phyloP scores from a whole-genome alignment of 2,113 vertebrate species.

The Gopherus evgoodei region DNA sequence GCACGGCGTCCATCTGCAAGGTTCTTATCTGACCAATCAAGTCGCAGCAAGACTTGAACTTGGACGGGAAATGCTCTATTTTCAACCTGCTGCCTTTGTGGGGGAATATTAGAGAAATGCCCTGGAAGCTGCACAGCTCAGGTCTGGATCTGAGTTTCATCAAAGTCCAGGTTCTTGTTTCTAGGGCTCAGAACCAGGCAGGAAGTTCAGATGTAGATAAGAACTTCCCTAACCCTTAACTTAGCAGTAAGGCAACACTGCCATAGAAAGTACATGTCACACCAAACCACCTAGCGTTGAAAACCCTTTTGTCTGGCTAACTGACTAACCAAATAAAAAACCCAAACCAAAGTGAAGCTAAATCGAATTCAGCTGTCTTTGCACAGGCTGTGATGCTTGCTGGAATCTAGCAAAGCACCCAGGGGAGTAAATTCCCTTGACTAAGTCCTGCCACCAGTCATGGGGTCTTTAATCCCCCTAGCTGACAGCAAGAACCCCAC shows the following conservation, averaged over 20 bases:
- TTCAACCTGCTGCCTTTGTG: not conserved
- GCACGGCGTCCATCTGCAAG: not conserved
- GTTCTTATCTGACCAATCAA: not conserved
- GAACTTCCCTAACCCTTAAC: not conserved
- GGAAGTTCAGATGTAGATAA: not conserved
- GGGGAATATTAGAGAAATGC: not conserved
- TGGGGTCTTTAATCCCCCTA: not conserved
- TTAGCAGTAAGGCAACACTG: not conserved
- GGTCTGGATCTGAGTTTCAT: not conserved
- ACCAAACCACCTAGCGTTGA: not conserved
- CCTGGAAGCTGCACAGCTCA: accelerated
- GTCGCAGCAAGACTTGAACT: not conserved
- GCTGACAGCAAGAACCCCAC: not conserved
- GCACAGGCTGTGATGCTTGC: not conserved
- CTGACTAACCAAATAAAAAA: not conserved
- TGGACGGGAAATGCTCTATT: not conserved
- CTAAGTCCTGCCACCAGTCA: not conserved
- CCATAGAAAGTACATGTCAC: not conserved
- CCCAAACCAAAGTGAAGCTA: not conserved
- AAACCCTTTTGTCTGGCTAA: not conserved
- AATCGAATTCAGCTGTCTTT: conserved; percentile 28
- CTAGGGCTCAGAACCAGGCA: not conserved
- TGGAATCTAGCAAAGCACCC: not conserved
- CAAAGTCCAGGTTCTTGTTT: not conserved
- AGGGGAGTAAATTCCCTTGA: not conserved